Conservation (phyloP, 2,113 vertebrate genomes). For the Rhinopithecus roxellana region DNA sequence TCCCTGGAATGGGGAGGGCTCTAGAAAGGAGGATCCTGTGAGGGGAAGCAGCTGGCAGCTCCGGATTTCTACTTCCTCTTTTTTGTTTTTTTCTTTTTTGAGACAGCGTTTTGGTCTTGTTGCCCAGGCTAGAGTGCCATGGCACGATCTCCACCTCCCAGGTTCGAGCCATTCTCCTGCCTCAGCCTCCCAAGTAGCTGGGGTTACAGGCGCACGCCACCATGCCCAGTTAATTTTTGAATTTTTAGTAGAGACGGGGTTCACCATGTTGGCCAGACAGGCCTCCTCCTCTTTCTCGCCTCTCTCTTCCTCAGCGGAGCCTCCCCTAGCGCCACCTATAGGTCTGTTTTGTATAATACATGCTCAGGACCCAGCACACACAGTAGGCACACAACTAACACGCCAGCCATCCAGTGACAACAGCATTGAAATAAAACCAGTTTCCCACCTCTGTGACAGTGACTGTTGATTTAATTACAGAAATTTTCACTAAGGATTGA, state of each 20-base stretch:
- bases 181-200: no score
- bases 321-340: neutral
- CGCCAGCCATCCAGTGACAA: neutral
- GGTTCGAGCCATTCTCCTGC: no score
- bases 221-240: no score
- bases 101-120: no score
- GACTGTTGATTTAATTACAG: neutral
- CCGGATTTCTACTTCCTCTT: neutral
- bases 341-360: neutral
- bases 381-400: neutral
- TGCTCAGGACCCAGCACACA: neutral
- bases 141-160: no score
- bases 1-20: no score
- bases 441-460: neutral
- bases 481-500: neutral
- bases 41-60: neutral
- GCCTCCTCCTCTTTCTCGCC: neutral
- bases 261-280: no score
- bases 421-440: neutral
- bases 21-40: neutral
- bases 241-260: no score
- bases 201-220: no score
- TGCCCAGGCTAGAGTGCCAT: no score
- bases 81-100: no score
- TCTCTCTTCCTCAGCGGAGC: neutral